These are phyloP conservation scores for Epizoanthus illoricatus DNA, from an alignment of 92 coral and sea anemone genomes.

Conservation along the genomic window DNA sequence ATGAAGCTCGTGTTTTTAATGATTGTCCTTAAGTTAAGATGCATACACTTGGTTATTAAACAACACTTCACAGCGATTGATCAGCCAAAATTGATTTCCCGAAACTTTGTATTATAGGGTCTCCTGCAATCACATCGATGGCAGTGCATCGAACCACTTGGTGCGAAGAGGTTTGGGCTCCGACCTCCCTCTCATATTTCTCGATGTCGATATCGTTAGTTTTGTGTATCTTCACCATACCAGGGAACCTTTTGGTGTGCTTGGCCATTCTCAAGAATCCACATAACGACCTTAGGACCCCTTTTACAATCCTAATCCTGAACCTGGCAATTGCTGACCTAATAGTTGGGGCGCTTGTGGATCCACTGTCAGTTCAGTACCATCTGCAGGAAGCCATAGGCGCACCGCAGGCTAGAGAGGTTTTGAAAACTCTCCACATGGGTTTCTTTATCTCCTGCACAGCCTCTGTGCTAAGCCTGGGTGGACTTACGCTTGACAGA, in stretches of 20 bases:
- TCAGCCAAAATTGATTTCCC: no score
- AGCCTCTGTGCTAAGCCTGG: conserved; percentile 65
- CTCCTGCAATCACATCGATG: not conserved
- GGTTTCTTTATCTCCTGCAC: conserved; percentile 62
- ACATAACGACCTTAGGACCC: conserved; percentile 60
- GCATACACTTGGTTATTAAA: no score
- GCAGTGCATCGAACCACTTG: not conserved
- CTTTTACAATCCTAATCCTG: conserved; percentile 59
- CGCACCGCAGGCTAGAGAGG: conserved; percentile 16
- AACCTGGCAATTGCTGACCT: conserved; percentile 70
- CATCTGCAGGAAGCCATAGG: conserved; percentile 56
- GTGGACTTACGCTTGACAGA: conserved; percentile 63
- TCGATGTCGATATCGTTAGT: conserved; percentile 55
- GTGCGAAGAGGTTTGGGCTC: conserved; percentile 44
- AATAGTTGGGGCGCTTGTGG: conserved; percentile 66
- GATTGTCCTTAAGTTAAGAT: no score
- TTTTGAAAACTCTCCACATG: conserved; percentile 44
- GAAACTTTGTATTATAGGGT: no score
- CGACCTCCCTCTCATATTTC: conserved; percentile 55
- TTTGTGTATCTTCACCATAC: conserved; percentile 49
- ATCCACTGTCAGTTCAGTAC: conserved; percentile 58
- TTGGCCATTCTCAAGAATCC: conserved; percentile 58
- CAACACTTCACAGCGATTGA: no score
- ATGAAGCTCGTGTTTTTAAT: no score
- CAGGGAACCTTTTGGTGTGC: conserved; percentile 68